Percentiles rank a stretch among this genome's conserved stretches.
These are phyloP conservation scores for Acronicta leporina DNA, from an alignment of 2,888 invertebrate species.

Conservation along the genomic window DNA sequence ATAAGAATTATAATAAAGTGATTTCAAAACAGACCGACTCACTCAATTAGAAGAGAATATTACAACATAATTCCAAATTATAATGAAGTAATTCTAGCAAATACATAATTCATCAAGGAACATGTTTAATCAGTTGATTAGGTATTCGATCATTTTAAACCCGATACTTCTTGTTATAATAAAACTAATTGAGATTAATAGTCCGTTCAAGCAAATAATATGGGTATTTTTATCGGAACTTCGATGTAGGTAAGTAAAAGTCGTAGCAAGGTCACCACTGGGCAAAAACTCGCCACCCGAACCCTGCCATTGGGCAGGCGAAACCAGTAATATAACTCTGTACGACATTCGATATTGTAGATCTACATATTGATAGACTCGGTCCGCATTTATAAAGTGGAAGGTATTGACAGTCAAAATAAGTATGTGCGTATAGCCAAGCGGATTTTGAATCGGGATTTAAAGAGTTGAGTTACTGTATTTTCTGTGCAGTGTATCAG, in stretches of 20 bases:
- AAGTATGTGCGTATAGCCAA: constrained; percentile 3
- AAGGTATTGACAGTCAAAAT: neutral
- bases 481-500: constrained; percentile 41
- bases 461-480: constrained; percentile 52
- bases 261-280: constrained; percentile 65
- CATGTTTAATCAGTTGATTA: constrained; percentile 44
- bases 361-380: neutral
- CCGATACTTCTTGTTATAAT: constrained; percentile 59
- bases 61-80: too few relatives aligned
- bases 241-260: constrained; percentile 72
- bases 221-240: constrained; percentile 63
- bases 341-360: constrained; percentile 8
- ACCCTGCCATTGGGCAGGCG: constrained; percentile 48
- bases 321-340: constrained; percentile 49
- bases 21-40: too few relatives aligned
- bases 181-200: constrained; percentile 67
- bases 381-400: neutral
- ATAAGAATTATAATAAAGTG: too few relatives aligned
- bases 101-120: constrained; percentile 31
- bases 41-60: too few relatives aligned
- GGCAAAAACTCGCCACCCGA: constrained; percentile 64
- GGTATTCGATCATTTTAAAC: constrained; percentile 38
- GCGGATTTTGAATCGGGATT: constrained; percentile 27
- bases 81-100: neutral
- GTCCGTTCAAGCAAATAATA: constrained; percentile 61